Evolutionary conservation across 1,140 invertebrate genomes (phyloP).

Genomic region (Paraescarpia echinospica): DNA sequence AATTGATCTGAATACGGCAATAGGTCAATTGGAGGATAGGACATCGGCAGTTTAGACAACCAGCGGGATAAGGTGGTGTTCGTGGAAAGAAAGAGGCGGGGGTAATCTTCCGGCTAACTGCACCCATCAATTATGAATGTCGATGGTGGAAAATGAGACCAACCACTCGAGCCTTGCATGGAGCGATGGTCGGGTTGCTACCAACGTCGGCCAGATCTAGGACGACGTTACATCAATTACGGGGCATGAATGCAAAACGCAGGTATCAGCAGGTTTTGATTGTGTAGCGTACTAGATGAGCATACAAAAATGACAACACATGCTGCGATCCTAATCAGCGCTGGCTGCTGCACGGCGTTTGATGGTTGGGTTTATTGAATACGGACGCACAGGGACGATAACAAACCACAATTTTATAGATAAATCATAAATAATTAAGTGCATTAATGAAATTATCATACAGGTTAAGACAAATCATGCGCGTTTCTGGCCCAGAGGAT

Average conservation of each 20-base stretch:
- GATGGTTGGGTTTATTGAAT: not conserved
- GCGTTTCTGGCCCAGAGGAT: not conserved
- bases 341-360: too few species aligned
- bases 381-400: not conserved
- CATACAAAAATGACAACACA: not conserved
- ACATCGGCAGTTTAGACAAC: not conserved
- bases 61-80: not conserved
- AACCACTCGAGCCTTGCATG: not conserved
- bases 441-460: not conserved
- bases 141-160: not conserved
- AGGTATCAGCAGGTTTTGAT: not conserved
- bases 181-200: not conserved
- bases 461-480: not conserved
- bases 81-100: not conserved
- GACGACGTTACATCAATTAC: not conserved
- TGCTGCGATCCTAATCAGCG: not conserved
- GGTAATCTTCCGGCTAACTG: not conserved
- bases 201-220: not conserved
- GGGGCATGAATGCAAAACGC: not conserved
- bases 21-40: not conserved
- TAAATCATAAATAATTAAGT: not conserved
- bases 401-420: not conserved
- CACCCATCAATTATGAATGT: not conserved
- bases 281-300: not conserved
- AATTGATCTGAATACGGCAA: not conserved